Conservation (phyloP, 2,113 vertebrate genomes). For the Clarias macrocephalus region DNA sequence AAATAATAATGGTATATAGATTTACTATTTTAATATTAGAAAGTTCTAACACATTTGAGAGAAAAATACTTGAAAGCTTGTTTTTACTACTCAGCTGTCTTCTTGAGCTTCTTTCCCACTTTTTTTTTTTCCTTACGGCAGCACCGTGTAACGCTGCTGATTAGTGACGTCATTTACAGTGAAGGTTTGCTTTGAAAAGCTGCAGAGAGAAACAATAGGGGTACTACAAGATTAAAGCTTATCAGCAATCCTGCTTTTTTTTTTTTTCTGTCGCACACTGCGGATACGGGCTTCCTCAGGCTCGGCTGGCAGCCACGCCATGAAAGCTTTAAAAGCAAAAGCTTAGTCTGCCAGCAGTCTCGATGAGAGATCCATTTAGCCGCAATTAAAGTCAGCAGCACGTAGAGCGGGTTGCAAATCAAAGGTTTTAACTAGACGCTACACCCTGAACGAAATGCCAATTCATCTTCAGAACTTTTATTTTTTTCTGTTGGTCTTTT, state of each 20-base stretch:
- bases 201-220: conserved; percentile 30
- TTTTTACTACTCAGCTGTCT: not conserved
- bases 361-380: conserved; percentile 41
- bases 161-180: conserved; percentile 31
- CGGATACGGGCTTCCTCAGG: conserved; percentile 7
- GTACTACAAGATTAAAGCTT: conserved; percentile 38
- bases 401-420: conserved; percentile 35
- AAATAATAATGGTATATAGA: not conserved
- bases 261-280: not conserved
- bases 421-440: conserved; percentile 27
- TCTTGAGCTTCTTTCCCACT: not conserved
- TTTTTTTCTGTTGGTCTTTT: not conserved
- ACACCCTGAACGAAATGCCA: not conserved
- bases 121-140: not conserved
- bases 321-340: conserved; percentile 33
- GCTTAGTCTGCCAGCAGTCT: conserved; percentile 41
- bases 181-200: conserved; percentile 42
- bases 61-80: not conserved
- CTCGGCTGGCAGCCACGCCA: conserved; percentile 23
- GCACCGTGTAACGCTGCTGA: not conserved
- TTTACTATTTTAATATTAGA: not conserved
- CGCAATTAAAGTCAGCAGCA: conserved; percentile 50
- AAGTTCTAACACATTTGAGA: not conserved
- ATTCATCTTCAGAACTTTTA: not conserved
- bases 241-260: conserved; percentile 21